Base-by-base conservation (phyloP, 2,113 vertebrate species). In the Clarias batrachus region DNA sequence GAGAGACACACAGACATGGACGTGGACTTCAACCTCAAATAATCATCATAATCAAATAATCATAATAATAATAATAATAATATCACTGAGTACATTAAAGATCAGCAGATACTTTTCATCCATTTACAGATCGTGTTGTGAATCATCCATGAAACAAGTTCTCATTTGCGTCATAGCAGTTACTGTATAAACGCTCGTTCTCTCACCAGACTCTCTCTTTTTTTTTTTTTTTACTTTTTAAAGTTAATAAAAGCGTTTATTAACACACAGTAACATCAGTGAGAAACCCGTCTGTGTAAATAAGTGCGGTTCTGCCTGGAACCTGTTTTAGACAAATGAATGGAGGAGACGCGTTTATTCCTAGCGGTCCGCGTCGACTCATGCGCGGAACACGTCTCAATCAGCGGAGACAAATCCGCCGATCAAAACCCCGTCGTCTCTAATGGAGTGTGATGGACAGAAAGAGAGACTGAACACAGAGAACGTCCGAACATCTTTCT, bases 391-490 rank as follows among this genome's bases (percentile, higher is more conserved):
- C 60, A 93, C 94, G 92, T 93, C 93, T 95, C 91, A 94, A 94
- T 95, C 92, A 92, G 88, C 94, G 94, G 95, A 97, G 97, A 98
- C 97, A 96, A 97, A 96, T 94, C 94, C 95, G 94, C 97, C 97
- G 97, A 98, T 98, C 96, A 97, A 97, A 97, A 96, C 95, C 95
- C 95, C 95, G 95, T 96, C 96, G 96, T 93, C 94, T 95, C 95
- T 97, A 97, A 98, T 97, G 96, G 96, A 94, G 94, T 95, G 96
- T 96, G 96, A 97, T 97, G 97, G 96, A 97, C 96, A 97, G 96
- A 97, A 96, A 96, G 96, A 97, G 96, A 96, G 96, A 97, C 97
- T 97, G 97, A 96, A 96, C 96, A 96, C 95, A 93, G 93, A 95
- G 93, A 94, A 95, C 93, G 93, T 94, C 93, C 90, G 92, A 93